Conservation (phyloP, 2,113 vertebrate genomes). For the Ranitomeya variabilis region DNA sequence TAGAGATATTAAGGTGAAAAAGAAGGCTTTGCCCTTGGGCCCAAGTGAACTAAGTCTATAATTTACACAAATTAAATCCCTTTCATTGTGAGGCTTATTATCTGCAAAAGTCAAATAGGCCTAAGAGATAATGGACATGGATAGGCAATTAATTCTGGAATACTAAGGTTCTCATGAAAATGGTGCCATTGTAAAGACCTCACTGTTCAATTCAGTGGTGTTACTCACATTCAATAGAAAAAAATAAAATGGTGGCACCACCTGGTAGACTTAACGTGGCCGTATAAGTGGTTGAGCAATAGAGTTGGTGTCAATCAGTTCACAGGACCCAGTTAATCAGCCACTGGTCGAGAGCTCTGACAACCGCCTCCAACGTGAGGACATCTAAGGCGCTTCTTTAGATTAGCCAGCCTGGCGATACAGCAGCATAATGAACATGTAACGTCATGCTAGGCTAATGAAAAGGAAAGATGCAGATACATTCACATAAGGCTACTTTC, state of each 20-base stretch:
- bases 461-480: no score
- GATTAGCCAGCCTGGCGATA: no score
- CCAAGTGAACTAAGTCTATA: not conserved
- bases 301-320: no score
- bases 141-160: not conserved
- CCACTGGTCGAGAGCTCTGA: no score
- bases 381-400: no score
- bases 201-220: not conserved
- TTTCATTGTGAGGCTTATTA: not conserved
- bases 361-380: no score
- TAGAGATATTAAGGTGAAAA: not conserved
- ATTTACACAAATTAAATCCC: conserved; percentile 14
- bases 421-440: no score
- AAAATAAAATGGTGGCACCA: not conserved
- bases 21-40: not conserved
- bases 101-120: not conserved
- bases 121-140: not conserved
- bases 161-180: not conserved
- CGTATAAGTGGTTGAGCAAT: no score
- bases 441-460: no score
- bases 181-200: not conserved
- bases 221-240: no score
- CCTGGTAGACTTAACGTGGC: not conserved
- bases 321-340: no score
- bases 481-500: no score